Base-by-base conservation (phyloP, 2,888 invertebrate species). In the Orthosia cruda region DNA sequence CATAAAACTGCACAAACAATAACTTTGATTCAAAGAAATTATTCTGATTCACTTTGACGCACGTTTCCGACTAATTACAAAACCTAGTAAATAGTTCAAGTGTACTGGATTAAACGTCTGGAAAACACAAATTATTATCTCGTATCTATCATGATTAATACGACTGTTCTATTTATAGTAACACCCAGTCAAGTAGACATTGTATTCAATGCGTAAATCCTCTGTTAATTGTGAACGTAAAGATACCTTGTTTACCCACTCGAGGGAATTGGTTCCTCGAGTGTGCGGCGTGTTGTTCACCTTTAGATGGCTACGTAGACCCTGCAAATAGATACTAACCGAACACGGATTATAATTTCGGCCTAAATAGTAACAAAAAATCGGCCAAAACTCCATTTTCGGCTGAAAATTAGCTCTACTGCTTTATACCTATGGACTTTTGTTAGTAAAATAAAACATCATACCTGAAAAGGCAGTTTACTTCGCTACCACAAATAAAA, bases 251-350 rank as follows among this genome's bases (percentile, higher is more conserved):
- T 85, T 74, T 81, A 74, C 20, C 76, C 63, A 87, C 84, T 88
- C 23, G 62, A 82, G 20, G 23, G 62, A 71, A 80, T 75, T 47
- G 55, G 32, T 72, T 71, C 32, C 32, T 73, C 79, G 67, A 83
- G 80, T 81, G 64, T 75, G 66, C 52, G 20, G 50, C 15, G 63
- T 74, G 70, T 83, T 87, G 65, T 86, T 85, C 80, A 86, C 81
- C 85, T 87, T 49, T 72, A 64, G 45, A 71, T 26, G 71, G 55
- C 26, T 62, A 64, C 40, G 13, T 54, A 59, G 47, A 15, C 5
- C 9, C n/a, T 7, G 13, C 47, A 54, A 70, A 77, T 40, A 47
- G 13, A 54, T 26, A 65, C 4, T 16, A 5, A 23, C 4, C 32
- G 12, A 77, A 68, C 52, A 70, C n/a, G 0, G 9, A 11, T 40